Evolutionary conservation across 2,888 invertebrate species (phyloP), one percentile per base, ranked within the genome.

Genomic region (Cataglyphis livida): DNA sequence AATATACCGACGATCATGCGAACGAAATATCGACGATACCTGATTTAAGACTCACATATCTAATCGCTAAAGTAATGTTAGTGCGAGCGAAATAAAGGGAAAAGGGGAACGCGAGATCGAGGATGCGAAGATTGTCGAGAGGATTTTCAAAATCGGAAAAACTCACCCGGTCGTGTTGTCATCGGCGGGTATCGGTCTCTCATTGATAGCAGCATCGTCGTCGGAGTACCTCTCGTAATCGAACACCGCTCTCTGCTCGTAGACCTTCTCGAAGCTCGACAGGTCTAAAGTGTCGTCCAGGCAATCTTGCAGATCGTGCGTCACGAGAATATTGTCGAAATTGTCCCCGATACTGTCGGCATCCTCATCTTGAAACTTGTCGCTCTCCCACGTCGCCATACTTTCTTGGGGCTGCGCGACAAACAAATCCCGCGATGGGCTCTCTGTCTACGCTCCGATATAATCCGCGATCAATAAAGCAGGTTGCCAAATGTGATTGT

Each of bases 291-390:
- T 94, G 79, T 95, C 95, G 83, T 95, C 95, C 57, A 96, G 93
- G 88, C 95, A 96, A 89, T 96, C 95, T 91, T 95, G 95, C 78
- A 96, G 93, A 91, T 95, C 95, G 89, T 95, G 95, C 59, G 95
- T 95, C 90, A 95, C 95, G 68, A 95, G 93, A 84, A 95, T 95
- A 90, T 93, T 94, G 85, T 95, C 93, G 88, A 95, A 95, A 87
- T 93, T 93, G 38, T 87, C 91, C 54, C 89, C 92, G 61, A 91
- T 92, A 62, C 89, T 90, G 59, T 92, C 91, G 83, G 90, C 89
- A 88, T 93, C 93, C 83, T 85, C 90, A 76, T 89, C 87, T 73
- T 89, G 89, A 88, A 93, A 93, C 91, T 93, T 94, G 84, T 92
- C 94, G 90, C 92, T 92, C 87, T 91, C 92, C 94, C 95, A 94